Base-by-base conservation (phyloP, 2,113 vertebrate genomes). In the Xenopus borealis region DNA sequence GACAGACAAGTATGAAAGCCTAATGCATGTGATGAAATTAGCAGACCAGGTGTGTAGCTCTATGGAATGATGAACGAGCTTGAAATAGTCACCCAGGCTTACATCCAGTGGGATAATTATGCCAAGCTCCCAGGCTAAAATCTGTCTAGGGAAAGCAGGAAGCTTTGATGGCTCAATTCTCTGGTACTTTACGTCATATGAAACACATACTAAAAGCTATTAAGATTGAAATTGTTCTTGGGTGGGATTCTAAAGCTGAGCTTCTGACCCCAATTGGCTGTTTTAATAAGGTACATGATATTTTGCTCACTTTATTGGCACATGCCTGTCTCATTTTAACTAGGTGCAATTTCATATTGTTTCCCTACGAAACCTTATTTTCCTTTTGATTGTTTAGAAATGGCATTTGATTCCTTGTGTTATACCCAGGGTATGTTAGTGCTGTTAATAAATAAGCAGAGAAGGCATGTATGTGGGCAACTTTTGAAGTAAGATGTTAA, bases 201-300 rank as follows among this genome's bases (percentile, higher is more conserved):
- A 96, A 94, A 95, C 95, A 96, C 95, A 94, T 93, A 95, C 94
- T 98, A 95, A 97, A 98, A 98, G 94, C 95, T 94, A 98, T 98
- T 99, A 98, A 98, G 96, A 96, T 95, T 94, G 92, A 98, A 97
- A 99, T 97, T 98, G 94, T 98, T 98, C 94, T 95, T 94, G 94
- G 94, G 93, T 91, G 88, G 92, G 91, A 93, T 93, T 91, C 83
- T 84, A 88, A 89, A 84, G 86, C 89, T 84, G 83, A 88, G 90
- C 89, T 91, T 85, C 89, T 93, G 93, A 94, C 94, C 93, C 94
- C 89, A 94, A 92, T 93, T 93, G 91, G 85, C 81, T 79, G 88
- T 89, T 93, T 94, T 94, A 96, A 96, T 95, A 97, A 92, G 91
- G 89, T 90, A 89, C 88, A 88, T 84, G 84, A 83, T 83, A 86